These are phyloP conservation scores for Eurytoma californica DNA, from an alignment of 2,888 invertebrate genomes.

Conservation along the genomic window DNA sequence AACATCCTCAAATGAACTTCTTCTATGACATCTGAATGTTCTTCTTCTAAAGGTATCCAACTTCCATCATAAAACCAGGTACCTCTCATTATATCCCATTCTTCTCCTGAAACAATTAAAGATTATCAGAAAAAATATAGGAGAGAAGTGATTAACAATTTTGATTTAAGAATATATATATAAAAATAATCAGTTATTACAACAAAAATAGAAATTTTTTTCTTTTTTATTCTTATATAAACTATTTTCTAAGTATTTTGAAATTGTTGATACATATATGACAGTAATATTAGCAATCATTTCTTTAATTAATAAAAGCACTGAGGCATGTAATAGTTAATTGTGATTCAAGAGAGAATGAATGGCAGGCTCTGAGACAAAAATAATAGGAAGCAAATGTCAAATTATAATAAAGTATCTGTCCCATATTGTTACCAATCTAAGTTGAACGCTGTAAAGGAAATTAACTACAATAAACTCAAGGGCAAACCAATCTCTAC, in stretches of 20 bases:
- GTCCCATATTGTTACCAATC: slow-evolving; percentile 49
- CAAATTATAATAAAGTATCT: slow-evolving; percentile 28
- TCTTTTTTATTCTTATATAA: not conserved
- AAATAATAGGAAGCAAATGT: slow-evolving; percentile 42
- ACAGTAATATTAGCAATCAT: not conserved
- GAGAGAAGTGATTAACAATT: no score
- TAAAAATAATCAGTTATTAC: not conserved
- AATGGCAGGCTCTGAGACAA: not conserved
- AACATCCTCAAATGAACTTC: slow-evolving; percentile 79
- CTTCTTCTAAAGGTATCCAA: slow-evolving; percentile 80
- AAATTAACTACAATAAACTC: slow-evolving; percentile 67
- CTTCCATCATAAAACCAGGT: slow-evolving; percentile 82
- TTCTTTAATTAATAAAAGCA: not conserved
- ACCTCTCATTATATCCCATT: slow-evolving; percentile 79
- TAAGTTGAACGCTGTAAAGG: slow-evolving; percentile 61
- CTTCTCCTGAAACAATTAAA: slow-evolving; percentile 74
- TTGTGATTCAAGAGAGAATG: not conserved
- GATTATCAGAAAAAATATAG: not conserved
- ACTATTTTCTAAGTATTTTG: no score
- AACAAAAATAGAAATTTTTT: not conserved
- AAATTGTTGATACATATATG: no score
- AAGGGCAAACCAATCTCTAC: slow-evolving; percentile 67
- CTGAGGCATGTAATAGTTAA: not conserved
- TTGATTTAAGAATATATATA: no score
- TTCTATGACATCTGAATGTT: slow-evolving; percentile 79